These are phyloP conservation scores for Drosophila mauritiana DNA, from an alignment of 1,140 invertebrate genomes.

Conservation along the genomic window DNA sequence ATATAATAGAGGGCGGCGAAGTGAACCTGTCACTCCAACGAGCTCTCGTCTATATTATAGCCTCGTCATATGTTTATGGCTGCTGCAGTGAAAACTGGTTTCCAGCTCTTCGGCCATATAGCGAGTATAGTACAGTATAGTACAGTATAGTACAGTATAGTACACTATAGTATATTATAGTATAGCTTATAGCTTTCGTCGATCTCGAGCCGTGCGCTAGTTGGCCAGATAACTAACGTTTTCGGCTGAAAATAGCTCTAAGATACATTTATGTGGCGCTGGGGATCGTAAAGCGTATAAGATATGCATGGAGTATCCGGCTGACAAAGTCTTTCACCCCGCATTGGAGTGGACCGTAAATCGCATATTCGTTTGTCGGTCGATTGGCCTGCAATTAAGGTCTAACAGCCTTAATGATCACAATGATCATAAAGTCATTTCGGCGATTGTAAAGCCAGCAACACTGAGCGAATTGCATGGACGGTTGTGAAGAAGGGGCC, in stretches of 20 bases:
- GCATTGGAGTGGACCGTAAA: slow-evolving; percentile 24
- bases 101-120: slow-evolving; percentile 29
- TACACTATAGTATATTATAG: slow-evolving; percentile 2
- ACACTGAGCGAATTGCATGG: not conserved
- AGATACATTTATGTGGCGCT: slow-evolving; percentile 24
- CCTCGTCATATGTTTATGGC: slow-evolving; percentile 13
- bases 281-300: slow-evolving; percentile 28
- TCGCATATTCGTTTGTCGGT: slow-evolving; percentile 60
- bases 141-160: not conserved
- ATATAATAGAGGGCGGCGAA: not conserved
- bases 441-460: slow-evolving; percentile 10
- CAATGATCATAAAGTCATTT: slow-evolving; percentile 52
- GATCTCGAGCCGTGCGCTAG: not conserved
- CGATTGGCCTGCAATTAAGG: slow-evolving; percentile 52
- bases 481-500: not conserved
- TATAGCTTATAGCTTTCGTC: slow-evolving; percentile 16
- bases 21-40: slow-evolving; percentile 9
- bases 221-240: slow-evolving; percentile 25
- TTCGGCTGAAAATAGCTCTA: slow-evolving; percentile 10
- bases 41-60: slow-evolving; percentile 1
- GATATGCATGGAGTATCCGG: slow-evolving; percentile 42
- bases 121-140: slow-evolving; percentile 5
- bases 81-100: slow-evolving; percentile 31
- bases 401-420: slow-evolving; percentile 41
- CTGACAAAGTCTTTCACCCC: slow-evolving; percentile 18